phyloP scores from a whole-genome alignment of 2,888 invertebrate genomes.

The Ernsta delagoae region DNA sequence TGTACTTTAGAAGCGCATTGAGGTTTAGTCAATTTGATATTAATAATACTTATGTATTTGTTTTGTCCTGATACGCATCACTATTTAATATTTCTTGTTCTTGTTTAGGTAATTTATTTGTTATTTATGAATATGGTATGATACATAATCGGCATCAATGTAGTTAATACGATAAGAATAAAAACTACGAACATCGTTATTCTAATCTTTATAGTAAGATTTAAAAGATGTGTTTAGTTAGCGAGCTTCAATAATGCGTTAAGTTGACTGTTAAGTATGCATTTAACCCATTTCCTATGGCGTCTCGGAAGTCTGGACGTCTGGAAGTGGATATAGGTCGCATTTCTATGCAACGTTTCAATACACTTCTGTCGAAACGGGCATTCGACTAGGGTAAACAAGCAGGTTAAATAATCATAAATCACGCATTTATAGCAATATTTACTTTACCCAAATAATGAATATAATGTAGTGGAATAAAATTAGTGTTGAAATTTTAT shows the following conservation, averaged over 20 bases:
- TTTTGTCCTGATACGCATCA: neutral
- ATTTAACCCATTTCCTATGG: slow-evolving; percentile 33
- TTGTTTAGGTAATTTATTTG: neutral
- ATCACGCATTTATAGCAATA: slow-evolving; percentile 68
- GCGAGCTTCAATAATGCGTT: slow-evolving; percentile 15
- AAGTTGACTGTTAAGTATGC: slow-evolving; percentile 32
- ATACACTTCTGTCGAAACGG: slow-evolving; percentile 49
- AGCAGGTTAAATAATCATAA: slow-evolving; percentile 68
- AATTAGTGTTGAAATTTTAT: no score
- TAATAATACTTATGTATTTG: neutral
- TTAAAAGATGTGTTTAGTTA: slow-evolving; percentile 19
- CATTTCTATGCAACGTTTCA: slow-evolving; percentile 38
- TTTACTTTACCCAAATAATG: slow-evolving; percentile 62
- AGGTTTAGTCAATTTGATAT: neutral
- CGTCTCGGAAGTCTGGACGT: slow-evolving; percentile 34
- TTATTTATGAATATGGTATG: neutral
- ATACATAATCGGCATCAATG: neutral
- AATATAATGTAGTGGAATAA: slow-evolving; percentile 51
- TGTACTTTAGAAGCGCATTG: neutral
- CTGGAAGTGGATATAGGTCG: slow-evolving; percentile 35
- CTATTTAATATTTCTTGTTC: neutral
- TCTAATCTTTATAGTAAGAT: slow-evolving; percentile 10
- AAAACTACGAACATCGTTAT: slow-evolving; percentile 11
- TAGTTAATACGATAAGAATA: neutral
- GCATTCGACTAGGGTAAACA: slow-evolving; percentile 55